Evolutionary conservation across 2,888 invertebrate species (phyloP).

Genomic region (Mesorhabditis sp.): DNA sequence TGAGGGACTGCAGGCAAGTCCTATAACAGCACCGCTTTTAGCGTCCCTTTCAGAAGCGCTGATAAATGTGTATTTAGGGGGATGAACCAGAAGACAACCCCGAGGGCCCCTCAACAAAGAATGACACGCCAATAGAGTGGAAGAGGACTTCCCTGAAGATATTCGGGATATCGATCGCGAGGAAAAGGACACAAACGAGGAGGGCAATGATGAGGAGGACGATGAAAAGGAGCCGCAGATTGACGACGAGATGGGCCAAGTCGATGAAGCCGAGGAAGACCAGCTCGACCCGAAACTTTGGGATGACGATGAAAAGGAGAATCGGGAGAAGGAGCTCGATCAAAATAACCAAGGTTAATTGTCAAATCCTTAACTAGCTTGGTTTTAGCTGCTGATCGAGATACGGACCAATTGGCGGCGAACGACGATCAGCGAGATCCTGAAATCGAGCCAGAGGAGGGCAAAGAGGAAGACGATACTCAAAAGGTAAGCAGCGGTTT

Average conservation of each 20-base stretch:
- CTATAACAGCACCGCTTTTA: neutral
- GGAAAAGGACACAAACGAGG: slow-evolving; percentile 67
- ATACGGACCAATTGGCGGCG: slow-evolving; percentile 61
- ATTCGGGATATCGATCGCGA: slow-evolving; percentile 49
- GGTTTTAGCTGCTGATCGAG: slow-evolving; percentile 30
- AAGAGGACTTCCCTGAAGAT: slow-evolving; percentile 56
- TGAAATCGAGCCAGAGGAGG: slow-evolving; percentile 73
- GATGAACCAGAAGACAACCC: slow-evolving; percentile 74
- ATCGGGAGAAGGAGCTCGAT: slow-evolving; percentile 69
- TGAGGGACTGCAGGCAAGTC: slow-evolving; percentile 41
- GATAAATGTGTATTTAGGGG: slow-evolving; percentile 4
- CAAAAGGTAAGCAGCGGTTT: slow-evolving; percentile 38
- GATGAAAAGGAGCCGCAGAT: slow-evolving; percentile 37
- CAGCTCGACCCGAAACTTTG: slow-evolving; percentile 94
- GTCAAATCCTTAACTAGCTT: neutral
- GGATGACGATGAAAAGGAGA: slow-evolving; percentile 70
- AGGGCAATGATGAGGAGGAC: slow-evolving; percentile 19
- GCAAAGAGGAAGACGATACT: slow-evolving; percentile 64
- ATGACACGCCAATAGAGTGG: slow-evolving; percentile 57
- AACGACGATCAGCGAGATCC: slow-evolving; percentile 54
- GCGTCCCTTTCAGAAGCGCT: neutral
- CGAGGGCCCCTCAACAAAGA: slow-evolving; percentile 26
- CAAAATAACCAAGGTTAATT: slow-evolving; percentile 25
- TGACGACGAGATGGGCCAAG: slow-evolving; percentile 46
- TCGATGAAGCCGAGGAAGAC: slow-evolving; percentile 70